Conservation (phyloP, 2,797 vertebrate species). For the Echeneis naucrates region DNA sequence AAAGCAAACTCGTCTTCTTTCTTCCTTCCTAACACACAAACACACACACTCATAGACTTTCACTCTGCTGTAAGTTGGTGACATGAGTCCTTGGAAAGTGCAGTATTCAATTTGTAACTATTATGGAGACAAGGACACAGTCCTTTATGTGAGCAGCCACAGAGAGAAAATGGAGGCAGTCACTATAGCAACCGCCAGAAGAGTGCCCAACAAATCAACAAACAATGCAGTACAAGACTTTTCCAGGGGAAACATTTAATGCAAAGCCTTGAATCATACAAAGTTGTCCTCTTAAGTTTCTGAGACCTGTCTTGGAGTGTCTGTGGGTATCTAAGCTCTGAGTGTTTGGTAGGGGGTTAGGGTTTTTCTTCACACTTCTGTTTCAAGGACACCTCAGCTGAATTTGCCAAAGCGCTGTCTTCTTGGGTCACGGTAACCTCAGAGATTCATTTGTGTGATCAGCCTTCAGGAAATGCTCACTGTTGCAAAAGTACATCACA, state of each 20-base stretch:
- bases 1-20: constrained; percentile 56
- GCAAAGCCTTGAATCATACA: constrained; percentile 79
- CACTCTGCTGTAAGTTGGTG: constrained; percentile 80
- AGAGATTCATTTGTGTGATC: constrained; percentile 76
- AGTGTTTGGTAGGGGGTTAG: constrained; percentile 76
- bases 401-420: constrained; percentile 82
- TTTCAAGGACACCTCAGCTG: constrained; percentile 77
- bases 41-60: constrained; percentile 52
- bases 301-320: constrained; percentile 73
- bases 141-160: constrained; percentile 83
- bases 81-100: constrained; percentile 84
- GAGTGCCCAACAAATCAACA: constrained; percentile 83
- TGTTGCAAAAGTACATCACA: constrained; percentile 51
- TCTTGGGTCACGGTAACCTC: constrained; percentile 84
- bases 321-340: constrained; percentile 69
- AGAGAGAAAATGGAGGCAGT: constrained; percentile 85
- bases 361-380: constrained; percentile 67
- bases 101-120: constrained; percentile 87
- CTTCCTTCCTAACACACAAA: constrained; percentile 31
- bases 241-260: constrained; percentile 77
- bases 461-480: constrained; percentile 76
- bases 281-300: constrained; percentile 80
- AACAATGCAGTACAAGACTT: constrained; percentile 81
- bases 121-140: constrained; percentile 84
- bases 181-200: constrained; percentile 82